These are phyloP conservation scores for Hirtodrosophila alboralis DNA, from an alignment of 2,888 invertebrate species.

Conservation along the genomic window DNA sequence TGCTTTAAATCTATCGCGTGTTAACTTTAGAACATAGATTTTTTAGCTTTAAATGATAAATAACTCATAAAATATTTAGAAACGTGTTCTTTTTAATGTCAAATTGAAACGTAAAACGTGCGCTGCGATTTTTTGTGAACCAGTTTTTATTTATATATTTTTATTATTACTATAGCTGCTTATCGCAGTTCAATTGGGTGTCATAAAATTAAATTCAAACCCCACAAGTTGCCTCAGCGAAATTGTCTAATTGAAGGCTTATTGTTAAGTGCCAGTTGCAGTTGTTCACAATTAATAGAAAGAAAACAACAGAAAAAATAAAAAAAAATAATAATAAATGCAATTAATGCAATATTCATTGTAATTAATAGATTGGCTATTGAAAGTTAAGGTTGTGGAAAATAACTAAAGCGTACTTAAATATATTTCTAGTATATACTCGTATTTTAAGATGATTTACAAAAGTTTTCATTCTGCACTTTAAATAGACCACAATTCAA, in stretches of 20 bases:
- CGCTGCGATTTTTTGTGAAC: constrained; percentile 36
- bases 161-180: constrained; percentile 14
- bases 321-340: constrained; percentile 23
- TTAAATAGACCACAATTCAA: constrained; percentile 40
- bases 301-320: too few species aligned
- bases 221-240: not conserved
- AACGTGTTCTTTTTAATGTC: constrained; percentile 39
- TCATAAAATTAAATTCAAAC: constrained; percentile 25
- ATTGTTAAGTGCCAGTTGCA: constrained; percentile 12
- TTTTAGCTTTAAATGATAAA: constrained; percentile 10
- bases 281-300: constrained; percentile 21
- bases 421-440: too few species aligned
- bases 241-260: constrained; percentile 27
- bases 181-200: constrained; percentile 56
- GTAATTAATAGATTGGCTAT: not conserved
- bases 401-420: too few species aligned
- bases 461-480: constrained; percentile 11
- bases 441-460: too few species aligned
- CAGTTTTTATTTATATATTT: constrained; percentile 38
- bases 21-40: constrained; percentile 7
- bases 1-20: constrained; percentile 26
- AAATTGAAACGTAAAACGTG: constrained; percentile 46
- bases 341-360: constrained; percentile 28
- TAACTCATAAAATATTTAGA: too few species aligned
- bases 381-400: constrained; percentile 1